Evolutionary conservation across 37 sponge, comb jelly and placozoan genomes (phyloP).

Genomic region (Geodia barretti): DNA sequence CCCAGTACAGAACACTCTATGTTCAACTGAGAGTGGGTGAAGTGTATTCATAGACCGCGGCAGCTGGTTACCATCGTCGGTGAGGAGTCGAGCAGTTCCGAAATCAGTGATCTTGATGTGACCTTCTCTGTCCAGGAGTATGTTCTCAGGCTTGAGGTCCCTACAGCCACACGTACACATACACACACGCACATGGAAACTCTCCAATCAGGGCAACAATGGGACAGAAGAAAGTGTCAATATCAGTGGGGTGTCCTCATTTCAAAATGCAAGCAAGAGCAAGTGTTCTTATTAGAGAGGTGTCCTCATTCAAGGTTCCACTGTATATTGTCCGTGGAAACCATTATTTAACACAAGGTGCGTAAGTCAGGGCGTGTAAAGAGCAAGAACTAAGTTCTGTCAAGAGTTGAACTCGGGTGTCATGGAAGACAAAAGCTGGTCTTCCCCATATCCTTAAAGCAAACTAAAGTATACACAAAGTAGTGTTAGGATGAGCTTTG

Average conservation of each 20-base stretch:
- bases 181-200: background rate
- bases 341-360: too few species aligned
- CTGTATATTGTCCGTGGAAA: background rate
- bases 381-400: too few species aligned
- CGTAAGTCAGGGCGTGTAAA: too few species aligned
- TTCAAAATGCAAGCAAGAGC: background rate
- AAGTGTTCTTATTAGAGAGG: too few species aligned
- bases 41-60: too few species aligned
- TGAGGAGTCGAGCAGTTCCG: conserved; percentile 90
- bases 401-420: too few species aligned
- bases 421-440: too few species aligned
- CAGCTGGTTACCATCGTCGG: conserved; percentile 57
- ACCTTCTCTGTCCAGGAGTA: conserved; percentile 84
- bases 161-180: conserved; percentile 23
- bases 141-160: conserved; percentile 97
- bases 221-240: background rate
- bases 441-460: too few species aligned
- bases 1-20: too few species aligned
- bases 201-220: background rate
- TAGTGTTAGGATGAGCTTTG: too few species aligned
- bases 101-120: conserved; percentile 96
- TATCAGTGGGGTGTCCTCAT: background rate
- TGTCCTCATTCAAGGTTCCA: background rate
- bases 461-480: too few species aligned
- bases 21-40: too few species aligned